These are phyloP conservation scores for Oriolus oriolus DNA, from an alignment of 2,113 vertebrate species.

Conservation along the genomic window DNA sequence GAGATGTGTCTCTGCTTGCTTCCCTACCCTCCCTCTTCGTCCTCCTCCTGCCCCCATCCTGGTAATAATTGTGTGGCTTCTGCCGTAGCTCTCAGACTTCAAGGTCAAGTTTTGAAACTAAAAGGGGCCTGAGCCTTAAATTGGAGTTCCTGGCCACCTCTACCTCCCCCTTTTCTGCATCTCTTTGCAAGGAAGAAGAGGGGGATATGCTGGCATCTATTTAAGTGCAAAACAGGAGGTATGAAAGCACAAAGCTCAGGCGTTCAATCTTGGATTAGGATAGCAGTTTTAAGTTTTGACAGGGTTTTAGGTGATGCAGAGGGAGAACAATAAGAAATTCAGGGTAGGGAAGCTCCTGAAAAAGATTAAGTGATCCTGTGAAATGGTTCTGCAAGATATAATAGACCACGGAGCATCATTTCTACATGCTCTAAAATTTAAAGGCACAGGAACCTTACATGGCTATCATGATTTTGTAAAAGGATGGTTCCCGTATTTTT, in stretches of 20 bases:
- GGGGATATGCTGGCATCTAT: background rate
- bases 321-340: slow-evolving; percentile 25
- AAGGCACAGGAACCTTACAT: background rate
- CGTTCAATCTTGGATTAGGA: background rate
- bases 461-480: background rate
- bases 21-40: background rate
- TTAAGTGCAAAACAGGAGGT: slow-evolving; percentile 1
- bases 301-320: background rate
- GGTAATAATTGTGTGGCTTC: background rate
- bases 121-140: background rate
- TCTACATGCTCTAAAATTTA: background rate
- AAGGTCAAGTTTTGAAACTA: slow-evolving; percentile 6
- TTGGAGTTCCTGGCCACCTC: background rate
- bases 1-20: background rate
- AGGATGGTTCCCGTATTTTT: background rate
- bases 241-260: background rate
- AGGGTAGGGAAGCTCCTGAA: background rate
- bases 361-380: slow-evolving; percentile 20
- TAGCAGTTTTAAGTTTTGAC: slow-evolving; percentile 33
- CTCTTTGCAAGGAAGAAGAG: background rate
- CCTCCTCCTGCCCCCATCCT: background rate
- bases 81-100: background rate
- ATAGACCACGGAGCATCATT: background rate
- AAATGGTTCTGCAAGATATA: slow-evolving; percentile 9
- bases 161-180: background rate